These are phyloP conservation scores for Paedocypris micromegethes DNA, from an alignment of 2,797 vertebrate genomes.

Conservation along the genomic window DNA sequence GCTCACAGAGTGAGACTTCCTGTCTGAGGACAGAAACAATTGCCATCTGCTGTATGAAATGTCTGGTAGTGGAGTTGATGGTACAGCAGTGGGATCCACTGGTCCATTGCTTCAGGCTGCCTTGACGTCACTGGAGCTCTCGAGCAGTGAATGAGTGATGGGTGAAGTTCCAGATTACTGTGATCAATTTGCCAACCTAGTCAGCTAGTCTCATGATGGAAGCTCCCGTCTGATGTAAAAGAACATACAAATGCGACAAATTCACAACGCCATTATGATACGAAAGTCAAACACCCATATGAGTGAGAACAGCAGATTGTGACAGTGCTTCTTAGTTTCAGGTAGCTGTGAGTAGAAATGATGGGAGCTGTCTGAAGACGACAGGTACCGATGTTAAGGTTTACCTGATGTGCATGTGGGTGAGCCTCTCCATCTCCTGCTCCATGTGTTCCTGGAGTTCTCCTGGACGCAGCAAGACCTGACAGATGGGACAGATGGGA, in stretches of 20 bases:
- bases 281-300: conserved; percentile 2
- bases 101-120: conserved; percentile 14
- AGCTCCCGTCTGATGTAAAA: background rate
- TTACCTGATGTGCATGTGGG: conserved; percentile 85
- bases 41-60: conserved; percentile 20
- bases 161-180: conserved; percentile 28
- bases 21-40: conserved; percentile 4
- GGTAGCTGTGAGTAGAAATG: conserved; percentile 11
- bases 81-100: conserved; percentile 2
- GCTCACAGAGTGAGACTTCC: conserved; percentile 21
- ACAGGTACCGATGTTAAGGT: conserved; percentile 14
- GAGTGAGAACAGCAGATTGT: conserved; percentile 16
- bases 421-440: conserved; percentile 92
- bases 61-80: conserved; percentile 5
- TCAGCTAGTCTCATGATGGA: conserved; percentile 37
- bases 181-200: conserved; percentile 40
- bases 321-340: conserved; percentile 16
- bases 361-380: conserved; percentile 18
- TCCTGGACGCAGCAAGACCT: conserved; percentile 89
- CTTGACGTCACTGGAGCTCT: conserved; percentile 18
- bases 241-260: too few species aligned
- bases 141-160: conserved; percentile 27
- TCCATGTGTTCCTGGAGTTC: conserved; percentile 98
- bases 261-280: too few species aligned
- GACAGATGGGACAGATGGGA: conserved; percentile 95